phyloP scores from a whole-genome alignment of 1,140 invertebrate genomes.

The Capitella teleta region DNA sequence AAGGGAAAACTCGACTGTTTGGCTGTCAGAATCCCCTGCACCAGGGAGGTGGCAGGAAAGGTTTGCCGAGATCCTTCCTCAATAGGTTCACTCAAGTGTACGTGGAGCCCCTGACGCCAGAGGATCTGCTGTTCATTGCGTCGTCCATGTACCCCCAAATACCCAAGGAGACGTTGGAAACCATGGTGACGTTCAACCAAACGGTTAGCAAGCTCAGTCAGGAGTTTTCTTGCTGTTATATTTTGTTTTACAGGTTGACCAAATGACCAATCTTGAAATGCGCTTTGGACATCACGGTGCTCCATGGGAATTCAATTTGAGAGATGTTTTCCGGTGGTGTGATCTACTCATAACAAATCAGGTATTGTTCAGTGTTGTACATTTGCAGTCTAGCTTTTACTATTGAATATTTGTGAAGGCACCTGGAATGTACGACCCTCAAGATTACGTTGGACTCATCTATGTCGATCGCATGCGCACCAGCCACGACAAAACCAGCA shows the following conservation, averaged over 20 bases:
- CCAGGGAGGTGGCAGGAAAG: constrained; percentile 89
- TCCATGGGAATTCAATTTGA: constrained; percentile 94
- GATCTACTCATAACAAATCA: constrained; percentile 48
- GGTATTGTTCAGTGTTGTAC: constrained; percentile 4
- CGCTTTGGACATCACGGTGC: constrained; percentile 58
- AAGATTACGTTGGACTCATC: constrained; percentile 60
- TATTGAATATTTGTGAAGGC: neutral
- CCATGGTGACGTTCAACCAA: constrained; percentile 73
- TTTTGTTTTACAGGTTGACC: neutral
- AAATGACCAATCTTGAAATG: neutral
- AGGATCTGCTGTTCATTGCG: constrained; percentile 60
- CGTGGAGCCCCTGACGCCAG: constrained; percentile 62
- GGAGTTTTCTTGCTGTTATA: neutral
- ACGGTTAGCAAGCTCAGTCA: constrained; percentile 27
- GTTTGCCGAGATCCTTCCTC: constrained; percentile 89
- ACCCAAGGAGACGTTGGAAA: constrained; percentile 45
- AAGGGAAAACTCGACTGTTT: constrained; percentile 68
- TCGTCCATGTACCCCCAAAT: constrained; percentile 41
- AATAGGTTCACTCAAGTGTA: constrained; percentile 96
- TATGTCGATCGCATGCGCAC: constrained; percentile 73
- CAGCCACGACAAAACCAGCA: constrained; percentile 57
- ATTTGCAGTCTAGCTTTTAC: neutral
- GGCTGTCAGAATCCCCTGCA: constrained; percentile 96
- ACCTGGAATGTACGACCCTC: constrained; percentile 45
- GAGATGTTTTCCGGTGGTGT: constrained; percentile 90